These are phyloP conservation scores for Beroe forskalii DNA, from an alignment of 37 sponge, comb jelly and placozoan species.

Conservation along the genomic window DNA sequence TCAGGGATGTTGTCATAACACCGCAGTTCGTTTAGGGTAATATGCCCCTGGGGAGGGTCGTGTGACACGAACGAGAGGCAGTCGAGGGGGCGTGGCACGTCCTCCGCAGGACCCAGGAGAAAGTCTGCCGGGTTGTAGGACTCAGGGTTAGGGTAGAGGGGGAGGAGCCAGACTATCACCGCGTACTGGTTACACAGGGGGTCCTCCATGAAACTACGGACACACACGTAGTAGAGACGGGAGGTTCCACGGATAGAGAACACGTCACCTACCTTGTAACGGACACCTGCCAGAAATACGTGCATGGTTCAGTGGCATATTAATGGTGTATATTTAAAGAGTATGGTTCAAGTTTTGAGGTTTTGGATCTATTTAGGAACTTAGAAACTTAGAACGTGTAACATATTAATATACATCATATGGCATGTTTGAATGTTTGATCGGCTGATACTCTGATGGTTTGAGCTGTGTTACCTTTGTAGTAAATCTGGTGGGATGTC, in stretches of 20 bases:
- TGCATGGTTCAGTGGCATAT: too few relatives aligned
- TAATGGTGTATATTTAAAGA: too few relatives aligned
- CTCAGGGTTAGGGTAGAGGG: not conserved
- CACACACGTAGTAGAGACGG: conserved; percentile 51
- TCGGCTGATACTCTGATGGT: too few relatives aligned
- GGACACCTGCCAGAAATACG: too few relatives aligned
- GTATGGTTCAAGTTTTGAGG: too few relatives aligned
- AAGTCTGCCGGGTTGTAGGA: conserved; percentile 26
- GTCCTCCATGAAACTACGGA: conserved; percentile 31
- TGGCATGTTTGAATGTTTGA: too few relatives aligned
- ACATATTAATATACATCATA: too few relatives aligned
- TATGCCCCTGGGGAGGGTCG: conserved; percentile 26
- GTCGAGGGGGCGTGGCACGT: conserved; percentile 17
- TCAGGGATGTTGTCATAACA: conserved; percentile 28
- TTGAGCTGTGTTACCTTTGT: too few relatives aligned
- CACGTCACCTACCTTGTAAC: conserved; percentile 35
- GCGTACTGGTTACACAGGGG: conserved; percentile 52
- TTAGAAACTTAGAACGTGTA: too few relatives aligned
- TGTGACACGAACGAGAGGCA: conserved; percentile 40
- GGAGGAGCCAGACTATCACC: conserved; percentile 37
- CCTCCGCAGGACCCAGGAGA: conserved; percentile 36
- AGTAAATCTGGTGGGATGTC: conserved; percentile 21
- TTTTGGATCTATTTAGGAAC: too few relatives aligned
- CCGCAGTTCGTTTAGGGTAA: conserved; percentile 17
- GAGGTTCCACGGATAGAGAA: not conserved